Evolutionary conservation across 1,140 invertebrate genomes (phyloP).

Genomic region (Zaprionus davidi): DNA sequence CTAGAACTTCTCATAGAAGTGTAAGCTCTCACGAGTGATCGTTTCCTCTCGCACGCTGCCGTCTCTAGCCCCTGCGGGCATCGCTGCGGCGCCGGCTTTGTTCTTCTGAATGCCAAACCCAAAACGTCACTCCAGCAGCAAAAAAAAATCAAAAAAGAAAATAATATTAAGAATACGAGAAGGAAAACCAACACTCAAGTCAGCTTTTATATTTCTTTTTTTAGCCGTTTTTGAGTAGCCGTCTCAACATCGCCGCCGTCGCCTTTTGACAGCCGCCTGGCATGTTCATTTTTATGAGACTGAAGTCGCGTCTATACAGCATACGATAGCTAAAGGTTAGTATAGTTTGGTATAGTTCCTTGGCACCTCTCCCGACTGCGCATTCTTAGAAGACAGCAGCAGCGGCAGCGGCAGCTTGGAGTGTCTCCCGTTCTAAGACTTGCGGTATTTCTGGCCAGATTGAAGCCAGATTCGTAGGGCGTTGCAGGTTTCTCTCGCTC

Average conservation of each 20-base stretch:
- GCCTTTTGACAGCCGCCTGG: slow-evolving; percentile 73
- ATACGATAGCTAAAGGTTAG: background rate
- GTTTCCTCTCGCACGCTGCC: slow-evolving; percentile 35
- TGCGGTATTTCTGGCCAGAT: slow-evolving; percentile 66
- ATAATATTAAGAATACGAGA: slow-evolving; percentile 47
- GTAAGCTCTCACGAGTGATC: slow-evolving; percentile 51
- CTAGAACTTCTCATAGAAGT: background rate
- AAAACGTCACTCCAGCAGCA: slow-evolving; percentile 74
- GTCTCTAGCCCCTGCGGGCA: slow-evolving; percentile 62
- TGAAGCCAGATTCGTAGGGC: slow-evolving; percentile 59
- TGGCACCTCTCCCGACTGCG: slow-evolving; percentile 32
- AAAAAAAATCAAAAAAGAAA: slow-evolving; percentile 26
- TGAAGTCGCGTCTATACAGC: slow-evolving; percentile 13
- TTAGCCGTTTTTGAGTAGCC: slow-evolving; percentile 62
- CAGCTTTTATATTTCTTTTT: slow-evolving; percentile 18
- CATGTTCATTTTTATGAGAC: slow-evolving; percentile 74
- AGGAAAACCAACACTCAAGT: slow-evolving; percentile 35
- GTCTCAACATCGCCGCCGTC: slow-evolving; percentile 62
- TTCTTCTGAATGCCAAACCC: slow-evolving; percentile 69
- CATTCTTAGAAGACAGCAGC: slow-evolving; percentile 66
- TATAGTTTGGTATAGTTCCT: background rate
- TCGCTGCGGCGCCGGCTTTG: slow-evolving; percentile 69
- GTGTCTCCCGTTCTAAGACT: slow-evolving; percentile 50
- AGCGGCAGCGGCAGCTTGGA: slow-evolving; percentile 28
- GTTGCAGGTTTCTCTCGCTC: slow-evolving; percentile 50